Evolutionary conservation across 2,113 vertebrate genomes (phyloP).

Genomic region (Paramisgurnus dabryanus): DNA sequence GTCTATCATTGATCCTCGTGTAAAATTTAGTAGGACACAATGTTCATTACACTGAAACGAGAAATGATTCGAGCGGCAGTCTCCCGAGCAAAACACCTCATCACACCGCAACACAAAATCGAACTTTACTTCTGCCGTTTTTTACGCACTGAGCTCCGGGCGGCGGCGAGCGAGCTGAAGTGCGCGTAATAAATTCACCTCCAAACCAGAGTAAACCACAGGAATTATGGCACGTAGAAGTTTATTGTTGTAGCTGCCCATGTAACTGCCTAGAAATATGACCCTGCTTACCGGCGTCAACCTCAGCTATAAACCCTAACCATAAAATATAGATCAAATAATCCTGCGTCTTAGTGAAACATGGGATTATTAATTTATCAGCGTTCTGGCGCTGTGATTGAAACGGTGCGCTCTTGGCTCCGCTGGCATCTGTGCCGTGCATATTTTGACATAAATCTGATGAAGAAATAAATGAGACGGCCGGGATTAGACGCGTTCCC

Average conservation of each 20-base stretch:
- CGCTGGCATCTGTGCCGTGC: constrained; percentile 33
- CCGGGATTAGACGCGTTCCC: constrained; percentile 59
- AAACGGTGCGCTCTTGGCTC: constrained; percentile 33
- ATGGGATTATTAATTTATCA: constrained; percentile 53
- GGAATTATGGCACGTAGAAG: constrained; percentile 4
- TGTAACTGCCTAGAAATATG: constrained; percentile 18
- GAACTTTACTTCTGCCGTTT: constrained; percentile 14
- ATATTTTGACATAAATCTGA: constrained; percentile 59
- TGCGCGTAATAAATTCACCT: not conserved
- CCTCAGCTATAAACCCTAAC: constrained; percentile 24
- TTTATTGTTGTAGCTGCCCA: not conserved
- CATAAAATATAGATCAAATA: constrained; percentile 28
- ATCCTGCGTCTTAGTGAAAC: constrained; percentile 36
- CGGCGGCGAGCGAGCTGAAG: not conserved
- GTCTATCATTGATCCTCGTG: too few species aligned
- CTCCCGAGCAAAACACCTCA: not conserved
- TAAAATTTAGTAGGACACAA: too few species aligned
- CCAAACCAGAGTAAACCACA: not conserved
- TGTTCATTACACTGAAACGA: too few species aligned
- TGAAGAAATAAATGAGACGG: constrained; percentile 64
- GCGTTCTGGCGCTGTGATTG: constrained; percentile 44
- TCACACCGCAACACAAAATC: not conserved
- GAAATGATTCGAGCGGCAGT: too few species aligned
- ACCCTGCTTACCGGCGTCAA: constrained; percentile 13
- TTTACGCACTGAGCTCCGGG: not conserved